A percentile compares a stretch with the other conserved stretches of the same genome.
phyloP scores from a whole-genome alignment of 2,888 invertebrate species.

The Morpho achilles region DNA sequence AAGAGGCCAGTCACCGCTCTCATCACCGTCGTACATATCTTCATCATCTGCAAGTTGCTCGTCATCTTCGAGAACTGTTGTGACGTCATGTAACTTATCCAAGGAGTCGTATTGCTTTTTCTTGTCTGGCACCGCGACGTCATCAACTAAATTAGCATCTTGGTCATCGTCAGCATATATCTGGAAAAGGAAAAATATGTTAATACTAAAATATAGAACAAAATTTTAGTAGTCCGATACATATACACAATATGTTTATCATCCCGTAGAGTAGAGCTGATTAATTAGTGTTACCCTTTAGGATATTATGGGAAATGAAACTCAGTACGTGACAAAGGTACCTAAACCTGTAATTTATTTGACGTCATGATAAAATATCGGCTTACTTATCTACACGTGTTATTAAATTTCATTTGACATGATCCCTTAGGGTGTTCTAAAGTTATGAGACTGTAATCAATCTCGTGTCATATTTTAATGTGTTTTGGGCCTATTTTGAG shows the following conservation, averaged over 20 bases:
- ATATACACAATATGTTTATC: no score
- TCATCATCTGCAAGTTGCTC: constrained; percentile 52
- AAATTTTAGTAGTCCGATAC: no score
- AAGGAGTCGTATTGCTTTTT: constrained; percentile 43
- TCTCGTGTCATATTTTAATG: constrained; percentile 13
- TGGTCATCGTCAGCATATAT: constrained; percentile 65
- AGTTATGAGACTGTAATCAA: constrained; percentile 10
- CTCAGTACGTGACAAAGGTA: no score
- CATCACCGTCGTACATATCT: constrained; percentile 48
- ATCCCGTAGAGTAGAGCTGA: no score
- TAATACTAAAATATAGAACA: no score
- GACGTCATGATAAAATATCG: no score
- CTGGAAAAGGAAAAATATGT: constrained; percentile 36
- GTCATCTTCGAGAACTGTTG: constrained; percentile 61
- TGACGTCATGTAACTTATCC: constrained; percentile 56
- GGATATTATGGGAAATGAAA: no score
- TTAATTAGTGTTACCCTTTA: no score
- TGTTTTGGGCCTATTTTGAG: constrained; percentile 4
- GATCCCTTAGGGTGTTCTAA: background rate
- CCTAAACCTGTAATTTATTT: no score
- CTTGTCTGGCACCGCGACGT: constrained; percentile 29
- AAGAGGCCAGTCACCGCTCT: constrained; percentile 65
- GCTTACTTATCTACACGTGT: constrained; percentile 18
- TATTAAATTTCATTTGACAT: background rate
- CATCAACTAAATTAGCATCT: constrained; percentile 37